phyloP scores from a whole-genome alignment of 1,140 invertebrate genomes.

The Heliothis virescens region DNA sequence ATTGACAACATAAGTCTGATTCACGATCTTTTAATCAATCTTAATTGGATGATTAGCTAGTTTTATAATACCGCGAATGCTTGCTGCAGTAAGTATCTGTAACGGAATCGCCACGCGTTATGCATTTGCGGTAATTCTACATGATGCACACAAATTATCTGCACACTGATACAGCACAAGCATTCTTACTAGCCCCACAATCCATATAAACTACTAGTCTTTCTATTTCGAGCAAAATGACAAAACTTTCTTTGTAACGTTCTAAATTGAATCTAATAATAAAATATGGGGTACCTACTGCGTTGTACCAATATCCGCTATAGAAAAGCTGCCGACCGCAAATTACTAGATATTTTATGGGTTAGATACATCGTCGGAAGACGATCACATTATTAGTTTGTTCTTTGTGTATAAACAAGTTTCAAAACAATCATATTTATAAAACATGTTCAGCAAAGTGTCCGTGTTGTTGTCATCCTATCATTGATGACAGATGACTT shows the following conservation, averaged over 20 bases:
- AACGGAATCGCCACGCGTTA: slow-evolving; percentile 1
- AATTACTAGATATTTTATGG: not conserved
- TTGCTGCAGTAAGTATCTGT: not conserved
- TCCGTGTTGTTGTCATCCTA: no score
- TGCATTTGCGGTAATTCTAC: slow-evolving; percentile 4
- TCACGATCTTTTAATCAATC: not conserved
- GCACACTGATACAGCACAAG: not conserved
- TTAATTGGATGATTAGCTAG: not conserved
- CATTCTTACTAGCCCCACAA: not conserved
- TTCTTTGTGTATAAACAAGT: no score
- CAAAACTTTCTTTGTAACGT: not conserved
- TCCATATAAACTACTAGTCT: not conserved
- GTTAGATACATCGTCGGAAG: not conserved
- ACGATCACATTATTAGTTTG: not conserved
- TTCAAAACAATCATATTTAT: no score
- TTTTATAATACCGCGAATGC: not conserved
- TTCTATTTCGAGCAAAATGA: not conserved
- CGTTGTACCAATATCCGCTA: slow-evolving; percentile 1
- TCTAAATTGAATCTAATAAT: not conserved
- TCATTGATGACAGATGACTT: no score
- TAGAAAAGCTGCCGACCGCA: slow-evolving; percentile 11
- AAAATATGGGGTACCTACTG: not conserved
- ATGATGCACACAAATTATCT: not conserved
- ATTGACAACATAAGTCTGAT: slow-evolving; percentile 1
- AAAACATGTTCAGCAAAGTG: no score